A percentile compares a stretch with the other conserved stretches of the same genome.
Evolutionary conservation across 2,888 invertebrate genomes (phyloP).

Genomic region (Heterodera filipjevi): DNA sequence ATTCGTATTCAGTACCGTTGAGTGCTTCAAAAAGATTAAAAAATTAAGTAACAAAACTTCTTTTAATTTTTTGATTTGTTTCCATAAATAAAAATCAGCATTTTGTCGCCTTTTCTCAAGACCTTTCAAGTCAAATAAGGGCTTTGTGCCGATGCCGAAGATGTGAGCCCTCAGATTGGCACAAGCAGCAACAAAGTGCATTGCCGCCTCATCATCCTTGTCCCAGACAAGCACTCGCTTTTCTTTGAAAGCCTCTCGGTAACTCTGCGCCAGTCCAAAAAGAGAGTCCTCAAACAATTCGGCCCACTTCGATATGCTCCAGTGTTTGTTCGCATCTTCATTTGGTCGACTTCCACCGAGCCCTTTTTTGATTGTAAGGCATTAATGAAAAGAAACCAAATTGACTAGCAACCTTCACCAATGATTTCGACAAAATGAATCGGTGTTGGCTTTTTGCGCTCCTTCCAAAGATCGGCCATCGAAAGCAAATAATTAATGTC

Average conservation of each 20-base stretch:
- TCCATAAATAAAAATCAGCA: no score
- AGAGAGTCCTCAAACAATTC: conserved; percentile 69
- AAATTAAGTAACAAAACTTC: no score
- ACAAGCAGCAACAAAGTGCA: conserved; percentile 90
- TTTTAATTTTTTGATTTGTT: no score
- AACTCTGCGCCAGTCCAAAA: conserved; percentile 60
- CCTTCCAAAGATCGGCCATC: conserved; percentile 95
- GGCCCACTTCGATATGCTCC: conserved; percentile 51
- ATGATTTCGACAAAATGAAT: conserved; percentile 71
- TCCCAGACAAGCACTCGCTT: conserved; percentile 87
- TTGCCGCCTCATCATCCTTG: conserved; percentile 78
- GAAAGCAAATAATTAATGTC: conserved; percentile 90
- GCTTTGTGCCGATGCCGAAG: conserved; percentile 84
- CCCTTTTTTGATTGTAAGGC: no score
- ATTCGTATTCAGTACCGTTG: no score
- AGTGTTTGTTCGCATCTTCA: conserved; percentile 30
- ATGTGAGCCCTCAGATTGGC: conserved; percentile 88
- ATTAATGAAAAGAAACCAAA: background rate
- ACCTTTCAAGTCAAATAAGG: conserved; percentile 90
- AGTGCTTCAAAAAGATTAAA: no score
- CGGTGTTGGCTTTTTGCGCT: conserved; percentile 80
- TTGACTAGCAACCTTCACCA: conserved; percentile 57
- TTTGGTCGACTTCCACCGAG: conserved; percentile 71
- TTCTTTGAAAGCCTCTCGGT: conserved; percentile 50
- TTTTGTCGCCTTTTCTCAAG: background rate